Evolutionary conservation across 1,140 invertebrate genomes (phyloP).

Genomic region (Anagrus nilaparvatae): DNA sequence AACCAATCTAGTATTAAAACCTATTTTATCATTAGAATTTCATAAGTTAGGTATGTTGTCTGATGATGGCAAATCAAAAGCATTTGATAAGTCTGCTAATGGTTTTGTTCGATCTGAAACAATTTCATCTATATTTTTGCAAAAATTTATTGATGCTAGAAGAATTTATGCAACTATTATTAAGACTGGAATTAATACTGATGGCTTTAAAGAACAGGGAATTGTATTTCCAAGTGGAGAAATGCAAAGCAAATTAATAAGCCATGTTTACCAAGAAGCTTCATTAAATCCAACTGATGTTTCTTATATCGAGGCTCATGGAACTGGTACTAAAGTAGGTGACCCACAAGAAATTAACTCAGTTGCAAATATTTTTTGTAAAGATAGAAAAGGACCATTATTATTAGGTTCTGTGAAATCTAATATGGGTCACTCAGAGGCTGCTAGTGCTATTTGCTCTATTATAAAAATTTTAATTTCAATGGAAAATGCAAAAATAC

Average conservation of each 20-base stretch:
- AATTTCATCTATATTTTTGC: conserved; percentile 65
- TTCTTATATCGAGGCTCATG: conserved; percentile 80
- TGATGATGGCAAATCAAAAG: conserved; percentile 72
- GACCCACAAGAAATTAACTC: conserved; percentile 78
- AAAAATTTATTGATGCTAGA: conserved; percentile 64
- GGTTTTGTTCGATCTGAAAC: conserved; percentile 65
- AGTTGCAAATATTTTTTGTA: conserved; percentile 70
- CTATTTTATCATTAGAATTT: conserved; percentile 73
- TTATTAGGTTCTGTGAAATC: conserved; percentile 82
- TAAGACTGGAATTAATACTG: conserved; percentile 57
- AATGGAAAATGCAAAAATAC: conserved; percentile 55
- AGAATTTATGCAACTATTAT: conserved; percentile 60
- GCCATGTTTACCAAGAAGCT: conserved; percentile 74
- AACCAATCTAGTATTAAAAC: conserved; percentile 66
- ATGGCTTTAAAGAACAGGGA: conserved; percentile 73
- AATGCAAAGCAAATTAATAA: conserved; percentile 65
- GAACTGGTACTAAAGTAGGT: conserved; percentile 65
- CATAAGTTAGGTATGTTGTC: conserved; percentile 55
- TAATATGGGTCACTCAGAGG: conserved; percentile 84
- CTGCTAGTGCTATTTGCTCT: conserved; percentile 72
- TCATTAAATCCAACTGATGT: conserved; percentile 58
- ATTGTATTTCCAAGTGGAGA: conserved; percentile 81
- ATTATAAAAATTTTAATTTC: conserved; percentile 46
- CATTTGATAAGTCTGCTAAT: conserved; percentile 71
- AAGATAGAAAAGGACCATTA: conserved; percentile 50